These are phyloP conservation scores for Brevimyrus niger DNA, from an alignment of 2,113 vertebrate genomes.

Conservation along the genomic window DNA sequence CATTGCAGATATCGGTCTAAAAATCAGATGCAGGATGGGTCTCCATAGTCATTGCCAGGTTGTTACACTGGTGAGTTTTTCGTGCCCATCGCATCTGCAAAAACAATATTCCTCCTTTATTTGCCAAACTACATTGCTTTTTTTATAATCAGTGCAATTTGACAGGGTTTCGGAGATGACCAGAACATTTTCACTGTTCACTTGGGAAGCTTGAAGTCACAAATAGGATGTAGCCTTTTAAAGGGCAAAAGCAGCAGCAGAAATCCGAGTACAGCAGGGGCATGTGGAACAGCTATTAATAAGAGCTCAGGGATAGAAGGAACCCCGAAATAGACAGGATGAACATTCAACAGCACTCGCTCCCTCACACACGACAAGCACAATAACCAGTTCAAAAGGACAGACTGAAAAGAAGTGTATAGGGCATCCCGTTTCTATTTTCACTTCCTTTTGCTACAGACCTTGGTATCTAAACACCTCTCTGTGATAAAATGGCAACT, in stretches of 20 bases:
- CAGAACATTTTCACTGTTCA: not conserved
- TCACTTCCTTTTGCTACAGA: not conserved
- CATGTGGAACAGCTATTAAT: conserved; percentile 60
- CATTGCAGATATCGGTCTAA: not conserved
- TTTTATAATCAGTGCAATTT: not conserved
- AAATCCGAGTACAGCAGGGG: conserved; percentile 50
- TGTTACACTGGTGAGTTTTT: not conserved
- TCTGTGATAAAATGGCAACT: not conserved
- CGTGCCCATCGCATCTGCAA: not conserved
- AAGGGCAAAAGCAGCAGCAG: conserved; percentile 23
- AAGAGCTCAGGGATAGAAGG: not conserved
- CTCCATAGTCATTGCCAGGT: not conserved
- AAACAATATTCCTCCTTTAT: not conserved
- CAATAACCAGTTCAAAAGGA: not conserved
- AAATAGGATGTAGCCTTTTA: not conserved
- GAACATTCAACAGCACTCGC: not conserved
- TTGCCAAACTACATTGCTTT: not conserved
- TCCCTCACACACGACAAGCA: not conserved
- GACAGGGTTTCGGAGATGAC: not conserved
- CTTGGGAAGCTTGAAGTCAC: not conserved
- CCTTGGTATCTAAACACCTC: not conserved
- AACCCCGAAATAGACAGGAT: not conserved
- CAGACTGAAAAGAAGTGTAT: not conserved
- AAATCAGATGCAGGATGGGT: not conserved
- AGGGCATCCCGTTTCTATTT: not conserved